These are phyloP conservation scores for Epiblema foenella DNA, from an alignment of 2,888 invertebrate species.

Conservation along the genomic window DNA sequence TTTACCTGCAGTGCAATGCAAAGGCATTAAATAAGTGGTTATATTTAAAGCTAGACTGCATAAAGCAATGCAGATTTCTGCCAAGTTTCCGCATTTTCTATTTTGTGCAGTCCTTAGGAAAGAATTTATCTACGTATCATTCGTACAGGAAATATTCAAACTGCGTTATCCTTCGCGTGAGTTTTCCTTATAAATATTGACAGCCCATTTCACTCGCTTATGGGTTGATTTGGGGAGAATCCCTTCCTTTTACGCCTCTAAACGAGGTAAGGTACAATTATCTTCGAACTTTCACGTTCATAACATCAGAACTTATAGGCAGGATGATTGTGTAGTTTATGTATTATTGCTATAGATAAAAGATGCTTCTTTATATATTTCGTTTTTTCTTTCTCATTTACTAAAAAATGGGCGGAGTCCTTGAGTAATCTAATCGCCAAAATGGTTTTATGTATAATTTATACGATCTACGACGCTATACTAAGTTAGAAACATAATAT, in stretches of 20 bases:
- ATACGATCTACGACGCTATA: not conserved
- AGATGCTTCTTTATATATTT: not conserved
- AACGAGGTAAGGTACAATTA: slow-evolving; percentile 3
- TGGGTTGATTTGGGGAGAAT: slow-evolving; percentile 15
- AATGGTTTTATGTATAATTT: not conserved
- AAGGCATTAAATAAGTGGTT: not conserved
- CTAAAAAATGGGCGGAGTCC: not conserved
- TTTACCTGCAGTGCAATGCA: slow-evolving; percentile 9
- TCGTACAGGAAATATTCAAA: not conserved
- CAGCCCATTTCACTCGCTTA: slow-evolving; percentile 7
- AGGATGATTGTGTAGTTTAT: not conserved
- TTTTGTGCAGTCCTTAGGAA: not conserved
- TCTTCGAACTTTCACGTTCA: not conserved
- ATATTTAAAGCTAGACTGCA: slow-evolving; percentile 7
- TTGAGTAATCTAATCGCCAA: not conserved
- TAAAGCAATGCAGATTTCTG: slow-evolving; percentile 18
- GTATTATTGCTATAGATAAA: not conserved
- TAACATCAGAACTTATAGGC: not conserved
- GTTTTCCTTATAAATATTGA: slow-evolving; percentile 22
- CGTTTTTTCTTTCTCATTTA: not conserved
- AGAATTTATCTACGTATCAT: not conserved
- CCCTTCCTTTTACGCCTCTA: slow-evolving; percentile 11
- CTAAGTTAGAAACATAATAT: not conserved
- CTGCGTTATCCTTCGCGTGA: not conserved
- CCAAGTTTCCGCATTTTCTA: slow-evolving; percentile 2